Evolutionary conservation across 2,888 invertebrate species (phyloP).

Genomic region (Lasioglossum pauxillum): DNA sequence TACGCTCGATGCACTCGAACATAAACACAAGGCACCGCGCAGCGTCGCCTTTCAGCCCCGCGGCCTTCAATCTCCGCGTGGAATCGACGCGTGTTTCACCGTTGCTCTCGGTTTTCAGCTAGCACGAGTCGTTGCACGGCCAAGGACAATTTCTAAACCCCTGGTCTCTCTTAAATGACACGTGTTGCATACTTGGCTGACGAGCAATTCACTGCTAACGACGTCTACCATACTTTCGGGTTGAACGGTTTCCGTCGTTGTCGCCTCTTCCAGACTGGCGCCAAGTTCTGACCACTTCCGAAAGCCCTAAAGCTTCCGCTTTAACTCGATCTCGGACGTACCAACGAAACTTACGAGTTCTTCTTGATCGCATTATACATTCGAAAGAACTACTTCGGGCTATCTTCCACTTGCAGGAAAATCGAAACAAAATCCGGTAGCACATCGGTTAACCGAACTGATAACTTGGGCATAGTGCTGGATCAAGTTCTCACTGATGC

Average conservation of each 20-base stretch:
- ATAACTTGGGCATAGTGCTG: too few relatives aligned
- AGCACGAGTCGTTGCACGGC: background rate
- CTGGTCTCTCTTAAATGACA: background rate
- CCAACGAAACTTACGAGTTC: too few relatives aligned
- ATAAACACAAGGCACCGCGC: slow-evolving; percentile 7
- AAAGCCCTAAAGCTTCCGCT: background rate
- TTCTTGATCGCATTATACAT: too few relatives aligned
- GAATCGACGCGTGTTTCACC: slow-evolving; percentile 32
- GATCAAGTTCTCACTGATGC: too few relatives aligned
- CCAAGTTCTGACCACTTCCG: background rate
- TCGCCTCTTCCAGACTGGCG: background rate
- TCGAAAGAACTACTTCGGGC: too few relatives aligned
- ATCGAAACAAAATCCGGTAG: too few relatives aligned
- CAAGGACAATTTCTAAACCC: background rate
- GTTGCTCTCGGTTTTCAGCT: background rate
- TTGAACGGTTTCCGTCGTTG: background rate
- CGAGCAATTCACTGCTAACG: background rate
- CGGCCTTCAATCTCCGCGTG: slow-evolving; percentile 31
- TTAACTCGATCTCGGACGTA: too few relatives aligned
- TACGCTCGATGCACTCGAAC: slow-evolving; percentile 47
- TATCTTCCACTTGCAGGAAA: too few relatives aligned
- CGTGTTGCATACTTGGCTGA: slow-evolving; percentile 2
- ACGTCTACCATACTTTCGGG: background rate
- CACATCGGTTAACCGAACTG: too few relatives aligned
- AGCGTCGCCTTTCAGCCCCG: slow-evolving; percentile 20